phyloP scores from a whole-genome alignment of 2,113 vertebrate species.

The Esox niger region DNA sequence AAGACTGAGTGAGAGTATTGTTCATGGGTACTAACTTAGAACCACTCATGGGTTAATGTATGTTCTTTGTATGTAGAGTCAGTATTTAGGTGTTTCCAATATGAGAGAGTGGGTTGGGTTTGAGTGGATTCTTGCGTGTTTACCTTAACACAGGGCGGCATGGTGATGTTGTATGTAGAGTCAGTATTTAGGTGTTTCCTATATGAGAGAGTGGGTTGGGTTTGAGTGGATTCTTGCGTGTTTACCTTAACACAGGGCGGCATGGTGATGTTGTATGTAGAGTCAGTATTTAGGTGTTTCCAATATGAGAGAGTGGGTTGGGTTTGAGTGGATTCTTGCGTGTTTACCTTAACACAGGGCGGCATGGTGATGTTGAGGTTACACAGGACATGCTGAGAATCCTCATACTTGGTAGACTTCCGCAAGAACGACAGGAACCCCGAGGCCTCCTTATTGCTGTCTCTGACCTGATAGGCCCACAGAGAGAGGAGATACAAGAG shows the following conservation, averaged over 20 bases:
- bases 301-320: no score
- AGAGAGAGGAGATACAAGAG: conserved; percentile 11
- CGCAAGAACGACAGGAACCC: conserved; percentile 92
- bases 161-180: no score
- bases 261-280: no score
- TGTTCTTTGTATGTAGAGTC: no score
- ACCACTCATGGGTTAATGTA: no score
- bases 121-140: background rate
- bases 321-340: background rate
- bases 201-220: no score
- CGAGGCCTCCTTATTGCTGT: conserved; percentile 86
- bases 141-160: no score
- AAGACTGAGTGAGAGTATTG: no score
- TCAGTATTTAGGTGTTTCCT: no score
- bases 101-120: background rate
- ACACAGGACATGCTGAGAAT: conserved; percentile 90
- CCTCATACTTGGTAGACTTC: conserved; percentile 95
- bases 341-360: conserved; percentile 86
- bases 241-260: no score
- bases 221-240: background rate
- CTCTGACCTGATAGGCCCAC: conserved; percentile 79
- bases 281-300: no score
- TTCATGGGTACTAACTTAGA: no score
- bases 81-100: background rate
- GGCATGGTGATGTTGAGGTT: conserved; percentile 95